Evolutionary conservation across 2,113 vertebrate species (phyloP).

Genomic region (Macrotis lagotis): DNA sequence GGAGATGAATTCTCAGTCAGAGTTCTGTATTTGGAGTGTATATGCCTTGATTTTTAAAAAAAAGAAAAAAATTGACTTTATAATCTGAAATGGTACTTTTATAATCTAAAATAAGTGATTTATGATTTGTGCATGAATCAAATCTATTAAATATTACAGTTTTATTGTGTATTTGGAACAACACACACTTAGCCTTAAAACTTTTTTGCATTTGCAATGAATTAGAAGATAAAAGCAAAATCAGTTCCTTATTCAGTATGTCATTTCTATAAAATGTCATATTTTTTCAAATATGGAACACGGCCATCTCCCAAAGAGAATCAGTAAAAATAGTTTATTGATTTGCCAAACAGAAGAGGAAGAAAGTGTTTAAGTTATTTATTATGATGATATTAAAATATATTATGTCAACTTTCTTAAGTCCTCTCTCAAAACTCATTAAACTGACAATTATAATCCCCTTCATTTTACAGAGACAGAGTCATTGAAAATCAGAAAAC

Average conservation of each 20-base stretch:
- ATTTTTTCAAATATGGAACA: conserved; percentile 39
- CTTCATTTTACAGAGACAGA: conserved; percentile 45
- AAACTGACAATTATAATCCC: conserved; percentile 56
- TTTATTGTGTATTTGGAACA: conserved; percentile 70
- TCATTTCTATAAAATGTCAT: conserved; percentile 42
- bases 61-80: conserved; percentile 46
- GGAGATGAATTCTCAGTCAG: background rate
- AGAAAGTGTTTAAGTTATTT: conserved; percentile 53
- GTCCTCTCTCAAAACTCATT: conserved; percentile 59
- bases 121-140: conserved; percentile 50
- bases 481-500: conserved; percentile 56
- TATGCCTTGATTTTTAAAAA: conserved; percentile 23
- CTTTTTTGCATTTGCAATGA: conserved; percentile 63
- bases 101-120: conserved; percentile 68
- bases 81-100: conserved; percentile 4
- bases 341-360: conserved; percentile 57
- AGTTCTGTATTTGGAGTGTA: background rate
- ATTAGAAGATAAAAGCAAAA: conserved; percentile 61
- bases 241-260: conserved; percentile 51
- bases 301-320: conserved; percentile 22
- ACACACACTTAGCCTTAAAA: conserved; percentile 62
- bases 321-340: conserved; percentile 65
- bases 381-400: conserved; percentile 52
- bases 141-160: background rate
- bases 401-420: conserved; percentile 64